Conservation (phyloP, 2,797 vertebrate genomes). For the Caiman crocodilus region DNA sequence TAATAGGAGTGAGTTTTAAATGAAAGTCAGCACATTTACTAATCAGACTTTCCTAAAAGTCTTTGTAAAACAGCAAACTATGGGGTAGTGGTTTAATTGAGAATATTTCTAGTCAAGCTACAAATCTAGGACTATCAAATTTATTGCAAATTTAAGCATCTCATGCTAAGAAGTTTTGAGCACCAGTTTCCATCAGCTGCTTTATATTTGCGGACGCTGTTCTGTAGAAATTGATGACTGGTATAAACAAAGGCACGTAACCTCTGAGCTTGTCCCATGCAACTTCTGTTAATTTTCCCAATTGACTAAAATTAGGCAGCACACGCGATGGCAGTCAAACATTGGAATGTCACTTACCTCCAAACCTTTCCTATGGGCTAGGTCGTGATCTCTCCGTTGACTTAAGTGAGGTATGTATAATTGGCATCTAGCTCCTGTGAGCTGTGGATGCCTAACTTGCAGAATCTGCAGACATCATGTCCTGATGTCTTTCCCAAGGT, state of each 20-base stretch:
- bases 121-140: background rate
- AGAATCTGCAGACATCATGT: background rate
- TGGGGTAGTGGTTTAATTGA: background rate
- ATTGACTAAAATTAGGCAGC: background rate
- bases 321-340: background rate
- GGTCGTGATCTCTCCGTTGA: background rate
- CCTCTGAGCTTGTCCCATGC: background rate
- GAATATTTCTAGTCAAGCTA: accelerated
- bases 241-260: background rate
- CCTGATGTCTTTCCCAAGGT: background rate
- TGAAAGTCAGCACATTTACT: background rate
- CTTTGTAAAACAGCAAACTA: background rate
- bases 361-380: background rate
- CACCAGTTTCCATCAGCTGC: background rate
- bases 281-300: background rate
- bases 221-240: background rate
- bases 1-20: background rate
- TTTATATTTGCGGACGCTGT: background rate
- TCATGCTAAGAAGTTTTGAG: background rate
- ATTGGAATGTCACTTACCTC: background rate
- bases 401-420: background rate
- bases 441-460: background rate
- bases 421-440: background rate
- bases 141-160: background rate
- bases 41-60: background rate